A percentile compares a stretch with the other conserved stretches of the same genome.
phyloP scores from a whole-genome alignment of 2,113 vertebrate species.

The Eclectus roratus region DNA sequence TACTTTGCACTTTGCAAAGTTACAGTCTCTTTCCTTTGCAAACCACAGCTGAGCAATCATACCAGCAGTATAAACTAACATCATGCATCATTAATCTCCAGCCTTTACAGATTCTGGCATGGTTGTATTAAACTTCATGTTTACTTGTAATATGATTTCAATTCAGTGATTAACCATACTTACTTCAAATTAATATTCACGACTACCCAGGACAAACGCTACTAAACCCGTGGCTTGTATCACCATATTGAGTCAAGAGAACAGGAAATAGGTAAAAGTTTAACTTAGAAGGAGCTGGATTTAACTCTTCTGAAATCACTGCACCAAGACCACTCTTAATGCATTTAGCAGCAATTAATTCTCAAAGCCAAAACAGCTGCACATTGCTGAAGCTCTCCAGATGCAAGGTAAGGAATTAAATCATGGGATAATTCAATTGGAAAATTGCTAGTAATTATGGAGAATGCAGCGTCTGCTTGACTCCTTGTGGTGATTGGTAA shows the following conservation, averaged over 20 bases:
- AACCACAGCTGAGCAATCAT: not conserved
- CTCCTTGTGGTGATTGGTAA: constrained; percentile 73
- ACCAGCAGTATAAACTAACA: constrained; percentile 15
- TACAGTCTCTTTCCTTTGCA: not conserved
- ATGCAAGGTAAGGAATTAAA: constrained; percentile 82
- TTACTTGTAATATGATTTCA: constrained; percentile 34
- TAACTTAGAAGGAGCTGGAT: constrained; percentile 2
- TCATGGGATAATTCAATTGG: constrained; percentile 84
- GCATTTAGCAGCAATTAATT: constrained; percentile 78
- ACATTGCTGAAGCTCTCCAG: constrained; percentile 81
- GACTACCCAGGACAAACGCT: constrained; percentile 28
- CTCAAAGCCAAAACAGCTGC: constrained; percentile 82
- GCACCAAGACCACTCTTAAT: constrained; percentile 75
- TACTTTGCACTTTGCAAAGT: not conserved
- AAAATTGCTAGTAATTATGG: constrained; percentile 84
- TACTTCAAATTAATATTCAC: constrained; percentile 42
- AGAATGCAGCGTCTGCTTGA: constrained; percentile 80
- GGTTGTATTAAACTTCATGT: constrained; percentile 51
- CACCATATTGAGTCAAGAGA: constrained; percentile 21
- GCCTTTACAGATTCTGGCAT: constrained; percentile 33
- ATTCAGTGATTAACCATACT: constrained; percentile 43
- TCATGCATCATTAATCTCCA: constrained; percentile 29
- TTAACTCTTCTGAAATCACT: constrained; percentile 64
- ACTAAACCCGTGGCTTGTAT: constrained; percentile 11
- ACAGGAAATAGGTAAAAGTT: constrained; percentile 37